Evolutionary conservation across 2,888 invertebrate species (phyloP), one percentile per base, ranked within the genome.

Genomic region (Dascillus cervinus): DNA sequence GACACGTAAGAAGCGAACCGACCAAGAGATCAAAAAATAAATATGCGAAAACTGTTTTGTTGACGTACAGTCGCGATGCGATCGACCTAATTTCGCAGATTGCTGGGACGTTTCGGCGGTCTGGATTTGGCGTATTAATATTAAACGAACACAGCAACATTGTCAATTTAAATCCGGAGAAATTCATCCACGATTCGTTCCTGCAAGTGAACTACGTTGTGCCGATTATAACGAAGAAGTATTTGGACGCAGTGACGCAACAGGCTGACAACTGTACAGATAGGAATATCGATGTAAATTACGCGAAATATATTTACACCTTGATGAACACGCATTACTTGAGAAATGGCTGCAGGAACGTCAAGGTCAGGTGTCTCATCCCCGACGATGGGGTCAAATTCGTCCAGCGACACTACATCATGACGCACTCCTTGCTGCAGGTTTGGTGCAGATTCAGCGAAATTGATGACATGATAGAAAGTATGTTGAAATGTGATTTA

Each of bases 291-390:
- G 44, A 44, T 24, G 22, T 34, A n/a, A 32, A 24, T 13, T 42
- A 37, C 27, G 31, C 34, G 4, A 31, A 32, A 21, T 44, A 39
- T 15, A 40, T 44, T 22, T 40, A 39, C 22, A 23, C 14, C 11
- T 35, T 42, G 19, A 39, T 42, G 26, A 31, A 22, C 22, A 19
- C 26, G 10, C 15, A 34, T 22, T 44, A 39, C 14, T 13, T 37
- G 9, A 14, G 12, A 17, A 32, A 37, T 13, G 33, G 33, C 5
- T 44, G 41, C 15, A 29, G 25, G 26, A 44, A 44, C 26, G 29
- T 22, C 6, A 44, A 29, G 28, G 34, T 41, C 5, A 26, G 39
- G 28, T 36, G 41, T 20, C 20, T 44, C 23, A 39, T 44, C 21
- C 43, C 43, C 13, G 35, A 44, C 11, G 37, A 37, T 14, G 9